phyloP scores from a whole-genome alignment of 2,888 invertebrate species.

The Trachelus tabidus region DNA sequence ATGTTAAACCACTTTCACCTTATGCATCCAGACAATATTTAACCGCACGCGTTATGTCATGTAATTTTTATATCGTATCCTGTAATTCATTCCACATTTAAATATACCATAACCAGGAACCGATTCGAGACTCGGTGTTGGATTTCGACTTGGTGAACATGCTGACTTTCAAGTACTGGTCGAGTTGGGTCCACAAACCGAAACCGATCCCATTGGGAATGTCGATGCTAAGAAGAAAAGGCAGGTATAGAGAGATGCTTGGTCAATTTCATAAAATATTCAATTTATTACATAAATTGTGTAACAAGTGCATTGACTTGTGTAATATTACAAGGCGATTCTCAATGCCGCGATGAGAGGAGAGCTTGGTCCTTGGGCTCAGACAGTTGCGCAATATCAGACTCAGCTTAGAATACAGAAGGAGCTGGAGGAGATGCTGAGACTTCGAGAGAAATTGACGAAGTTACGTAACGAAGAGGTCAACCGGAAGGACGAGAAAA shows the following conservation, averaged over 20 bases:
- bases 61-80: not conserved
- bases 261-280: not conserved
- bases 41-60: not conserved
- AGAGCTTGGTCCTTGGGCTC: conserved; percentile 58
- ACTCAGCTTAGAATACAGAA: conserved; percentile 47
- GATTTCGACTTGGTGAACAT: conserved; percentile 83
- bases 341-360: conserved; percentile 55
- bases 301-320: not conserved
- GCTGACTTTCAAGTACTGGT: conserved; percentile 83
- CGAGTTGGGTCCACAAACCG: conserved; percentile 82
- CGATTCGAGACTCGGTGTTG: conserved; percentile 82
- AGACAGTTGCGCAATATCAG: conserved; percentile 57
- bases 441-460: conserved; percentile 31
- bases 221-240: conserved; percentile 50
- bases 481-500: conserved; percentile 9
- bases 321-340: conserved; percentile 39
- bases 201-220: conserved; percentile 76
- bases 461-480: conserved; percentile 9
- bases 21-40: not conserved
- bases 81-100: not conserved
- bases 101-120: conserved; percentile 71
- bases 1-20: not conserved
- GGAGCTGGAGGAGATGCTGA: conserved; percentile 44
- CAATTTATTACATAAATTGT: not conserved
- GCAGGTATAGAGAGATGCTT: conserved; percentile 27